phyloP scores from a whole-genome alignment of 2,113 vertebrate species.

The Ophiodon elongatus region DNA sequence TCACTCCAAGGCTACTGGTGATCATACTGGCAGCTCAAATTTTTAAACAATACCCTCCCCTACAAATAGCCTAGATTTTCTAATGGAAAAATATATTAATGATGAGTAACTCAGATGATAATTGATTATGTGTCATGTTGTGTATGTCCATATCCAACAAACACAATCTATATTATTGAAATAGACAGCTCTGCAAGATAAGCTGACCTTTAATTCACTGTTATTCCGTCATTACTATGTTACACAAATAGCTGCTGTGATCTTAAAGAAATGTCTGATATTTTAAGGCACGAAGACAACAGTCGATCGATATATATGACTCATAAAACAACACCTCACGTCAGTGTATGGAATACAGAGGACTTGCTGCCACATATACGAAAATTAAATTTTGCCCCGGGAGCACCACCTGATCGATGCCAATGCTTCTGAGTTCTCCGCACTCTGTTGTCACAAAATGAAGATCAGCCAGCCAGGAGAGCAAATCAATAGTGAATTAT shows the following conservation, averaged over 20 bases:
- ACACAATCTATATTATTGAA: neutral
- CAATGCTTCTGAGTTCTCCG: constrained; percentile 59
- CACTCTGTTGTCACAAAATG: constrained; percentile 69
- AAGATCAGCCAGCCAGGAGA: constrained; percentile 69
- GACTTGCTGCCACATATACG: constrained; percentile 48
- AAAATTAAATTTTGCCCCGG: constrained; percentile 70
- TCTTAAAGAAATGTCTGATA: constrained; percentile 47
- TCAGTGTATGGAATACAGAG: constrained; percentile 53
- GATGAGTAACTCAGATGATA: neutral
- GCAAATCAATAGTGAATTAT: constrained; percentile 84
- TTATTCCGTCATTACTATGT: constrained; percentile 1
- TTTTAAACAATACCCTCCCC: neutral
- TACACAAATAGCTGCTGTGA: constrained; percentile 7
- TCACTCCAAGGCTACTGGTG: neutral
- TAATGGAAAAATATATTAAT: neutral
- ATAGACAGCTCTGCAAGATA: neutral
- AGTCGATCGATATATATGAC: constrained; percentile 64
- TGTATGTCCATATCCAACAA: neutral
- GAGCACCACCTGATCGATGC: constrained; percentile 75
- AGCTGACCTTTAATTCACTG: neutral
- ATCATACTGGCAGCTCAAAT: too few species aligned
- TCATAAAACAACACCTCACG: constrained; percentile 63
- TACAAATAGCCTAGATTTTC: neutral
- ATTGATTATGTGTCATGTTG: neutral
- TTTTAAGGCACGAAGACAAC: constrained; percentile 41